phyloP scores from a whole-genome alignment of 2,888 invertebrate genomes.

The Trissoscelio sp. region DNA sequence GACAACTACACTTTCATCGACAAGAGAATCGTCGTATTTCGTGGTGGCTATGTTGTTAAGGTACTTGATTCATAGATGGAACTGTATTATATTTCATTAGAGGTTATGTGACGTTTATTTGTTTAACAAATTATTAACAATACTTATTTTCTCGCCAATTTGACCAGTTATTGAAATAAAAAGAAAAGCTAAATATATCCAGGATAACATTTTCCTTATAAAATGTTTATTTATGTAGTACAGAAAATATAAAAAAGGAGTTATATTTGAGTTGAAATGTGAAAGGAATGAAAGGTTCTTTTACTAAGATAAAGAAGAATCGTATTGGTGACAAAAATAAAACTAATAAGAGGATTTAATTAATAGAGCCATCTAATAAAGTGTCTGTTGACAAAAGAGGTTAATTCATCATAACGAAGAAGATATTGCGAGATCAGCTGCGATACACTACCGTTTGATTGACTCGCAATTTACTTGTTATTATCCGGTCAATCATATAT shows the following conservation, averaged over 20 bases:
- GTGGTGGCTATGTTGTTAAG: slow-evolving; percentile 71
- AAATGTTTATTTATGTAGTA: no score
- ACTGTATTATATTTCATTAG: no score
- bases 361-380: slow-evolving; percentile 29
- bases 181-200: no score
- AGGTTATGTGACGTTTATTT: neutral
- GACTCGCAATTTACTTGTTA: slow-evolving; percentile 41
- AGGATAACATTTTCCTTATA: no score
- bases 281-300: no score
- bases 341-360: slow-evolving; percentile 48
- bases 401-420: slow-evolving; percentile 27
- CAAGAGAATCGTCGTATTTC: slow-evolving; percentile 68
- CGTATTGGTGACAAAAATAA: neutral
- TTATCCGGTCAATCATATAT: slow-evolving; percentile 30
- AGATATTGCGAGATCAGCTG: neutral
- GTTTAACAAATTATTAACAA: no score
- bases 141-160: no score
- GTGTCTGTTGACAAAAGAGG: slow-evolving; percentile 18
- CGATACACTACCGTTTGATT: slow-evolving; percentile 27
- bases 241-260: no score
- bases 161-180: no score
- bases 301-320: no score
- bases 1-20: slow-evolving; percentile 16
- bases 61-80: no score
- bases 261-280: no score